These are phyloP conservation scores for Acleris emargana DNA, from an alignment of 2,888 invertebrate genomes.

Conservation along the genomic window DNA sequence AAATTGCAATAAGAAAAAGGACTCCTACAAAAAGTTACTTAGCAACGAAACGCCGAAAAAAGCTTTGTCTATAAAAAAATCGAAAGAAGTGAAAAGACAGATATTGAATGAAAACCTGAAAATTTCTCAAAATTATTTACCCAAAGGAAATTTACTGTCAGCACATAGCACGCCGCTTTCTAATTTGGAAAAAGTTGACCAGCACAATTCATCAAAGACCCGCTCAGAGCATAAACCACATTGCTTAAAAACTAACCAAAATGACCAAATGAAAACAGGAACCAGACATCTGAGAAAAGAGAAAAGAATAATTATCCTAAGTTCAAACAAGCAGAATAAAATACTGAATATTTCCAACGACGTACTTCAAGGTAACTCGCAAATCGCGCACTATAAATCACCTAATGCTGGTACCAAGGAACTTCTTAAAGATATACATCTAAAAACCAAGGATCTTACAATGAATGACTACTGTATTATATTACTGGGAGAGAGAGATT, in stretches of 20 bases:
- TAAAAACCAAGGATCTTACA: constrained; percentile 7
- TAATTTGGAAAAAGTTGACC: not conserved
- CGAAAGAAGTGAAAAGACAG: not conserved
- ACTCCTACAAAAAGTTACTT: constrained; percentile 2
- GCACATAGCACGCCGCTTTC: no score
- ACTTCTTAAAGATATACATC: not conserved
- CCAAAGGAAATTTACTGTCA: no score
- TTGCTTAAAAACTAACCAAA: no score
- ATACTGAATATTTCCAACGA: not conserved
- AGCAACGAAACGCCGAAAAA: not conserved
- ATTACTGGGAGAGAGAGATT: constrained; percentile 6
- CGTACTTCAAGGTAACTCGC: not conserved
- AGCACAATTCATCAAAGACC: not conserved
- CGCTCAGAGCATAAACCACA: no score
- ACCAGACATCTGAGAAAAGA: no score
- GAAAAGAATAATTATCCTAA: no score
- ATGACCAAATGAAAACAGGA: no score
- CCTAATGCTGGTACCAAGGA: not conserved
- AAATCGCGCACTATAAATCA: not conserved
- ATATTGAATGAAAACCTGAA: no score
- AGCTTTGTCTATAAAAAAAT: not conserved
- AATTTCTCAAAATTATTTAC: no score
- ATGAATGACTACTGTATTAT: constrained; percentile 4
- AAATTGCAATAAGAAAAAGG: constrained; percentile 1
- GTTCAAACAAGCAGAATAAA: not conserved